A percentile compares a stretch with the other conserved stretches of the same genome.
Evolutionary conservation across 2,888 invertebrate genomes (phyloP).

Genomic region (Periphyllus acericola): DNA sequence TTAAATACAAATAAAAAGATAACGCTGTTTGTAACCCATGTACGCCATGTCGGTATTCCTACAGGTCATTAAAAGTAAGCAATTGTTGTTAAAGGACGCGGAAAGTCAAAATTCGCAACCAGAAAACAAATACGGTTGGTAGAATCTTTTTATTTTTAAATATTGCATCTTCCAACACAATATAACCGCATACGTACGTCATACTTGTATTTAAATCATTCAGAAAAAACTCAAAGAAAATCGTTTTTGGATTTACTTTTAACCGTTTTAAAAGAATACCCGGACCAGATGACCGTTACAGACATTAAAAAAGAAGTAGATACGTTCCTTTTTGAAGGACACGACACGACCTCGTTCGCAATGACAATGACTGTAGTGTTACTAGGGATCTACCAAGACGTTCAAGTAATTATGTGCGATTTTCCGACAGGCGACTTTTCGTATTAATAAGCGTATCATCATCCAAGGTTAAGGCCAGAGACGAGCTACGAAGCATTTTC

Average conservation of each 20-base stretch:
- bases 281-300: constrained; percentile 62
- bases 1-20: too few species aligned
- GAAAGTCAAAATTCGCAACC: not conserved
- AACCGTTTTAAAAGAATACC: constrained; percentile 61
- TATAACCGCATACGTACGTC: not conserved
- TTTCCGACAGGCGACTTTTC: not conserved
- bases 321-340: constrained; percentile 67
- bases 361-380: constrained; percentile 69
- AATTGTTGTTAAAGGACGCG: not conserved
- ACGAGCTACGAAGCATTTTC: constrained; percentile 26
- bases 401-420: constrained; percentile 65
- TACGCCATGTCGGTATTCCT: too few species aligned
- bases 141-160: too few species aligned
- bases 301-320: constrained; percentile 65
- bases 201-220: not conserved
- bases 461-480: constrained; percentile 10
- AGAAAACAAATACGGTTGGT: not conserved
- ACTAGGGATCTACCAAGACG: constrained; percentile 68
- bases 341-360: constrained; percentile 71
- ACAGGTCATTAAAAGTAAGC: constrained; percentile 40
- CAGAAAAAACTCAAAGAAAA: constrained; percentile 27
- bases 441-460: not conserved
- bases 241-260: constrained; percentile 63
- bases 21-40: too few species aligned
- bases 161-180: not conserved